A percentile compares a stretch with the other conserved stretches of the same genome.
These are phyloP conservation scores for Lepisosteus osseus DNA, from an alignment of 2,113 vertebrate genomes.

Conservation along the genomic window DNA sequence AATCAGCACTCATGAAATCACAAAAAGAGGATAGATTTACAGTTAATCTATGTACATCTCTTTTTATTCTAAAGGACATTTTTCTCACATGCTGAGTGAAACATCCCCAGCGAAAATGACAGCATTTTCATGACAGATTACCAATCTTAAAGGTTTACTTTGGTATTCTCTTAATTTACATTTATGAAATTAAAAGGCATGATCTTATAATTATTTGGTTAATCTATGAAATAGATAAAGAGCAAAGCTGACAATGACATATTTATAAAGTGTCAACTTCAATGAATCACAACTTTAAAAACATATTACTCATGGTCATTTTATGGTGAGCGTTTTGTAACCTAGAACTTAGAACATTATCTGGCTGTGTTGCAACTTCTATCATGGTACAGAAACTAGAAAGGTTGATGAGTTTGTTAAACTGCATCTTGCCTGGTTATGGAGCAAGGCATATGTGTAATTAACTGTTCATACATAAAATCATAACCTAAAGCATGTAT, in stretches of 20 bases:
- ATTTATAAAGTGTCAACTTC: slow-evolving; percentile 8
- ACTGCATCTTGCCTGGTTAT: background rate
- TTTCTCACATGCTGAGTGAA: too few species aligned
- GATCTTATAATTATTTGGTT: background rate
- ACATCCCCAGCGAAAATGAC: too few species aligned
- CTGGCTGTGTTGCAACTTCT: background rate
- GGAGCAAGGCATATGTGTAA: background rate
- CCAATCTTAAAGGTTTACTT: background rate
- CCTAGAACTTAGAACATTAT: background rate
- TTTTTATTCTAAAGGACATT: too few species aligned
- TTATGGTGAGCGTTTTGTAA: background rate
- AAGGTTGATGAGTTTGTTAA: background rate
- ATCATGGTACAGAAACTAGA: background rate
- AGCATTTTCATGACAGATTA: background rate
- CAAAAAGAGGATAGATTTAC: too few species aligned
- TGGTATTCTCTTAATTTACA: background rate
- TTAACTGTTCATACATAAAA: too few species aligned
- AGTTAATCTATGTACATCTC: too few species aligned
- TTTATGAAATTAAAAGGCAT: background rate
- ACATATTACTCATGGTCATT: background rate
- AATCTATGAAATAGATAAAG: background rate
- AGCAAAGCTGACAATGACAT: background rate
- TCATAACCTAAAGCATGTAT: too few species aligned
- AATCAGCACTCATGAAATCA: too few species aligned
- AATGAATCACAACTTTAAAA: background rate